phyloP scores from a whole-genome alignment of 2,888 invertebrate genomes.

The Thumatha senex region DNA sequence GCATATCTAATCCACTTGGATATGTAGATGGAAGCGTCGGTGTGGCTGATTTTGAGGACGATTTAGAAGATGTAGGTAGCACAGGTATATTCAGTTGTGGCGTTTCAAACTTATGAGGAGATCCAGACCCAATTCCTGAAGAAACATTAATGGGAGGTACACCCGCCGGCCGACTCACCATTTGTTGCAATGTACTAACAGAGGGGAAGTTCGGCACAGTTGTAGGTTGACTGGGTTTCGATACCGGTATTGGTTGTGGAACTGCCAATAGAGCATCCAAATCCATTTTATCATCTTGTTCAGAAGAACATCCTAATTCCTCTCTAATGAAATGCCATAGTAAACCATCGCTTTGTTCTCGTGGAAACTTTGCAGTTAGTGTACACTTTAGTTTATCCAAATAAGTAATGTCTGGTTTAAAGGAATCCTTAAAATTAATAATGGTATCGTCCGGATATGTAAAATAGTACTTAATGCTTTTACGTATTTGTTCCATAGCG shows the following conservation, averaged over 20 bases:
- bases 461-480: slow-evolving; percentile 92
- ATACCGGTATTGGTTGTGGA: slow-evolving; percentile 78
- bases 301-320: slow-evolving; percentile 86
- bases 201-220: slow-evolving; percentile 75
- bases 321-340: slow-evolving; percentile 92
- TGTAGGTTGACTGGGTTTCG: slow-evolving; percentile 67
- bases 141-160: slow-evolving; percentile 78
- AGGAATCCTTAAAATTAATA: slow-evolving; percentile 83
- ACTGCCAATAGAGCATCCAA: slow-evolving; percentile 83
- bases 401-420: slow-evolving; percentile 88
- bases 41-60: slow-evolving; percentile 82
- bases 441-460: slow-evolving; percentile 76
- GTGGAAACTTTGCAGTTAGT: slow-evolving; percentile 90
- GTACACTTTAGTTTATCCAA: slow-evolving; percentile 94
- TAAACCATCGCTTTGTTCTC: slow-evolving; percentile 89
- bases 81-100: slow-evolving; percentile 84
- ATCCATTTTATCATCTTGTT: slow-evolving; percentile 88
- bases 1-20: slow-evolving; percentile 77
- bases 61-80: slow-evolving; percentile 82
- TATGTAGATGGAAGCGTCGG: slow-evolving; percentile 78
- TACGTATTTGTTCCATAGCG: slow-evolving; percentile 93
- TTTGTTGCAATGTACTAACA: slow-evolving; percentile 77
- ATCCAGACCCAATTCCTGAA: slow-evolving; percentile 70
- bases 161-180: slow-evolving; percentile 78
- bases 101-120: slow-evolving; percentile 82